These are phyloP conservation scores for Micrastur ruficollis DNA, from an alignment of 2,797 vertebrate species.

Conservation along the genomic window DNA sequence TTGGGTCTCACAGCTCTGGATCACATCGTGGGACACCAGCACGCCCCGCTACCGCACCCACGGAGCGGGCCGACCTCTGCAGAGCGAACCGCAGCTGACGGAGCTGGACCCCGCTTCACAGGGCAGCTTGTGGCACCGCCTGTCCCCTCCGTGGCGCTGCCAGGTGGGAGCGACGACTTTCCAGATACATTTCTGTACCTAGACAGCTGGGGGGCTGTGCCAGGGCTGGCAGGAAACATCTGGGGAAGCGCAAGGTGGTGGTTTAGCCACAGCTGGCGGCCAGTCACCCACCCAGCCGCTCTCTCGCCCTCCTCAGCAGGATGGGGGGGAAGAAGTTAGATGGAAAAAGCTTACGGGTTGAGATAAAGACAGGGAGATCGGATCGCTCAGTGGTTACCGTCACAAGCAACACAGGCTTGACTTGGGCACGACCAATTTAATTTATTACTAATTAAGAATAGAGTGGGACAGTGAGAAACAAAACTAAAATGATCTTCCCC, in stretches of 20 bases:
- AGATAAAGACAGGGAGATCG: no score
- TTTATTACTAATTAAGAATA: no score
- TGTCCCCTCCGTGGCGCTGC: background rate
- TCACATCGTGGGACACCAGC: accelerated
- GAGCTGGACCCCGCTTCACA: no score
- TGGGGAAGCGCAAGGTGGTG: no score
- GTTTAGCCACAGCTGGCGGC: background rate
- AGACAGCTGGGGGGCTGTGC: background rate
- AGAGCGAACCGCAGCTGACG: background rate
- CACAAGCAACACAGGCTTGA: no score
- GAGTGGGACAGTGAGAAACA: no score
- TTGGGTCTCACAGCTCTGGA: background rate
- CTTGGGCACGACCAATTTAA: no score
- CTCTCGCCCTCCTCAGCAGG: background rate
- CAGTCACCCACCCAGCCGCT: background rate
- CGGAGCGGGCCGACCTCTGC: background rate
- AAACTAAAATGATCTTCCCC: no score
- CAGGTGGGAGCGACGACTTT: background rate
- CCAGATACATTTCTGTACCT: background rate
- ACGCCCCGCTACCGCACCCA: no score
- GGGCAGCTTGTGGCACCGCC: background rate
- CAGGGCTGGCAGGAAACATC: background rate
- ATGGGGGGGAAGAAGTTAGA: background rate
- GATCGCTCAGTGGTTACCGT: no score
- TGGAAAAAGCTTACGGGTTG: background rate